Percentiles rank a stretch among this genome's conserved stretches.
Evolutionary conservation across 2,888 invertebrate species (phyloP).

Genomic region (Aphodius sticticus): DNA sequence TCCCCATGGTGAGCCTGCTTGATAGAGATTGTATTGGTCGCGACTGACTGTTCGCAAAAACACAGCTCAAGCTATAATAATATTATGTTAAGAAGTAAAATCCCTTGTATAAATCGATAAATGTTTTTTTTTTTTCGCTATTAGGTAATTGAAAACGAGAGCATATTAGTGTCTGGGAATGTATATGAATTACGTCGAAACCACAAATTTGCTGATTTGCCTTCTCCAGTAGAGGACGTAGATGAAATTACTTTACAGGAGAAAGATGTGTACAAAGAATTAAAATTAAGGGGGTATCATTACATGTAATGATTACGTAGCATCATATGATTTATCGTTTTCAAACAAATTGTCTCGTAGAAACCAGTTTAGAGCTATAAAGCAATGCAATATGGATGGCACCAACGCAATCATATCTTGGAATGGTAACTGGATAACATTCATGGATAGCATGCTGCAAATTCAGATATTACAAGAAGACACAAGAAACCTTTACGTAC

Average conservation of each 20-base stretch:
- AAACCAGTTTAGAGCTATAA: constrained; percentile 43
- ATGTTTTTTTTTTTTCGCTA: too few relatives aligned
- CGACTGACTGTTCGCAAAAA: too few relatives aligned
- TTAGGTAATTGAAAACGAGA: neutral
- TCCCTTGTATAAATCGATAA: too few relatives aligned
- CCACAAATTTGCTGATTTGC: too few relatives aligned
- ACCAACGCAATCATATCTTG: constrained; percentile 68
- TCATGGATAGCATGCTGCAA: constrained; percentile 89
- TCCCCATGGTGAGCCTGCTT: too few relatives aligned
- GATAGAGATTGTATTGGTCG: too few relatives aligned
- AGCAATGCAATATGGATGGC: constrained; percentile 45
- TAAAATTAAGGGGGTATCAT: constrained; percentile 66
- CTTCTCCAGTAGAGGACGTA: neutral
- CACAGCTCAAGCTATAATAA: too few relatives aligned
- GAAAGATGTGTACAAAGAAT: constrained; percentile 64
- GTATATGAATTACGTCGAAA: neutral
- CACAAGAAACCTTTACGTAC: constrained; percentile 74
- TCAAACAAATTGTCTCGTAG: too few relatives aligned
- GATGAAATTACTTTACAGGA: constrained; percentile 26
- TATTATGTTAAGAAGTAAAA: too few relatives aligned
- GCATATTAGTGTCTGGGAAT: neutral
- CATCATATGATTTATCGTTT: too few relatives aligned
- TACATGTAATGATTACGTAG: constrained; percentile 39
- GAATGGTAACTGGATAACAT: constrained; percentile 87
- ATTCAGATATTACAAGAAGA: constrained; percentile 75